These are phyloP conservation scores for Myiozetetes cayanensis DNA, from an alignment of 2,113 vertebrate genomes.

Conservation along the genomic window DNA sequence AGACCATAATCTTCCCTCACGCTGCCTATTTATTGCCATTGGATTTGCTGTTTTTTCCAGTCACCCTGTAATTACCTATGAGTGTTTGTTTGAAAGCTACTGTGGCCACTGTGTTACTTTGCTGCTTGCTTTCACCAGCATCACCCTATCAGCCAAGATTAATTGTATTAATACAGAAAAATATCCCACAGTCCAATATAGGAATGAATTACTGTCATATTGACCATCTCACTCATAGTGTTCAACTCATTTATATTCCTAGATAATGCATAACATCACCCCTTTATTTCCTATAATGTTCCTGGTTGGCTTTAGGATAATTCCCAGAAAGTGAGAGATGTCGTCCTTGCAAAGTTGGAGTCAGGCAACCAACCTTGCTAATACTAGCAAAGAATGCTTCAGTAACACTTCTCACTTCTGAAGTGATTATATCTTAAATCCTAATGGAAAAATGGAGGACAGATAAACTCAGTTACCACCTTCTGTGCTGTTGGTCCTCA, in stretches of 20 bases:
- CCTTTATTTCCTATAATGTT: neutral
- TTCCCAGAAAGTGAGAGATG: neutral
- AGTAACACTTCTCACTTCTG: neutral
- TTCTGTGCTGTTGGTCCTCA: neutral
- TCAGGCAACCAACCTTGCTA: neutral
- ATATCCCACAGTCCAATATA: neutral
- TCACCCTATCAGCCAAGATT: neutral
- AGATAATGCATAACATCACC: neutral
- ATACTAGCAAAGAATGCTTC: neutral
- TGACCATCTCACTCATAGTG: neutral
- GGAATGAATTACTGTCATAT: neutral
- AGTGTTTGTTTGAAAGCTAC: neutral
- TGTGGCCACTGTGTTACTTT: neutral
- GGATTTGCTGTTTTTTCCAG: neutral
- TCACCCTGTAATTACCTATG: neutral
- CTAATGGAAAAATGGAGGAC: neutral
- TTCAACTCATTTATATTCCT: neutral
- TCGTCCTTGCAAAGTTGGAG: neutral
- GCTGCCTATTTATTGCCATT: neutral
- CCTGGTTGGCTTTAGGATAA: neutral
- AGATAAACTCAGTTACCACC: neutral
- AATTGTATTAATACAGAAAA: neutral
- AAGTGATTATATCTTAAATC: neutral
- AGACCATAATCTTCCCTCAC: neutral
- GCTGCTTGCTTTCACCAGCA: neutral